A percentile compares a stretch with the other conserved stretches of the same genome.
Evolutionary conservation across 2,888 invertebrate species (phyloP).

Genomic region (Cinara cedri): DNA sequence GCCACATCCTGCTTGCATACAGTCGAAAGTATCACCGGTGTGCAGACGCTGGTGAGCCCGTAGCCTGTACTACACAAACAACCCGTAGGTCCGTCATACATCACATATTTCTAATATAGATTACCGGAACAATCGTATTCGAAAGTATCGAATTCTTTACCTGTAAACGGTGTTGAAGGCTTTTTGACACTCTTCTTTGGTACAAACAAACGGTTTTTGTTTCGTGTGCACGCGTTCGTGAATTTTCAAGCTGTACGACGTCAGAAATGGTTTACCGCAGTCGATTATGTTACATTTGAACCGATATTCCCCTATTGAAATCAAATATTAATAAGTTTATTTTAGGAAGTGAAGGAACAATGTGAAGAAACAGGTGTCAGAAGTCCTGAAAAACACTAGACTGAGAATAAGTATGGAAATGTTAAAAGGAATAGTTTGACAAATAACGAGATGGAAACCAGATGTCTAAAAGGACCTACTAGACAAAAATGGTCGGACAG

Average conservation of each 20-base stretch:
- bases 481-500: too few species aligned
- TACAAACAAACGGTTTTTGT: constrained; percentile 88
- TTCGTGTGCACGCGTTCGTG: constrained; percentile 93
- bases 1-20: constrained; percentile 78
- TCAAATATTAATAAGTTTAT: too few species aligned
- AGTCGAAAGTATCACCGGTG: constrained; percentile 94
- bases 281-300: constrained; percentile 87
- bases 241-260: constrained; percentile 93
- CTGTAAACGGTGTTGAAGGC: constrained; percentile 94
- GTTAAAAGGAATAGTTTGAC: too few species aligned
- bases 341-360: too few species aligned
- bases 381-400: too few species aligned
- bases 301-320: constrained; percentile 91
- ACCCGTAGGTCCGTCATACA: constrained; percentile 50
- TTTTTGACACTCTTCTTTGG: constrained; percentile 81
- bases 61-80: constrained; percentile 66
- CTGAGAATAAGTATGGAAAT: too few species aligned
- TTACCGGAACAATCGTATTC: background rate
- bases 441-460: too few species aligned
- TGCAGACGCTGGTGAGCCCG: constrained; percentile 90
- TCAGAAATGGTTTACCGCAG: constrained; percentile 92
- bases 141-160: constrained; percentile 63
- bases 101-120: constrained; percentile 20
- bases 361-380: too few species aligned
- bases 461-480: too few species aligned